Base-by-base conservation (phyloP, 2,888 invertebrate species). In the Drosophila neonasuta region DNA sequence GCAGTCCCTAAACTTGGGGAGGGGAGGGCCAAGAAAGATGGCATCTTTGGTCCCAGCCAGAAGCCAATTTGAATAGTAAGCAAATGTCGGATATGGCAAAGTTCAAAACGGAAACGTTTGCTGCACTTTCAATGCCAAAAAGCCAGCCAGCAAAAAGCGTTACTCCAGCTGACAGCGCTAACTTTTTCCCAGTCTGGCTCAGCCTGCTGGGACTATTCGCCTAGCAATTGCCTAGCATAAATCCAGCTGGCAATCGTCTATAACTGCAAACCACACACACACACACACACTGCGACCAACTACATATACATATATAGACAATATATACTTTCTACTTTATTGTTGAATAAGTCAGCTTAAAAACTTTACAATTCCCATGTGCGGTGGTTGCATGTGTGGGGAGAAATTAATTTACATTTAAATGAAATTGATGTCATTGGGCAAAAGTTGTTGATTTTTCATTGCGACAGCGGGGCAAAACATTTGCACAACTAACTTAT, bases 41-140 rank as follows among this genome's bases (percentile, higher is more conserved):
- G 52, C 49, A 71, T 41, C 49, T 65, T 46, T 24, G 24, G 39
- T 20, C 49, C 24, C 56, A 24, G 41, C 0, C 39, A 51, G 49
- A 58, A 67, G 75, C 79, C 78, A 80, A 78, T 78, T 79, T 81
- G 79, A 81, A 79, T 75, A 68, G 79, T 72, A 81, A 80, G 79
- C 77, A 79, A 73, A 77, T 71, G 65, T 74, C 80, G 80, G 80
- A 82, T 82, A 82, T 82, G 73, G 62, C 60, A 82, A 77, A 80
- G 80, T 82, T 82, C 70, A 73, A 77, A 79, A 68, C 83, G 75
- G 78, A 80, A 80, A 75, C 80, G 78, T 82, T 80, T 82, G 77
- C 75, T 66, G 77, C 80, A 65, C 60, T 71, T 74, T 81, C 74
- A 81, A 79, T 77, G 77, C 74, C 77, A 77, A 68, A 72, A 62